Percentiles rank a stretch among this genome's conserved stretches.
phyloP scores from a whole-genome alignment of 2,888 invertebrate genomes.

The Eupithecia pulchellata region DNA sequence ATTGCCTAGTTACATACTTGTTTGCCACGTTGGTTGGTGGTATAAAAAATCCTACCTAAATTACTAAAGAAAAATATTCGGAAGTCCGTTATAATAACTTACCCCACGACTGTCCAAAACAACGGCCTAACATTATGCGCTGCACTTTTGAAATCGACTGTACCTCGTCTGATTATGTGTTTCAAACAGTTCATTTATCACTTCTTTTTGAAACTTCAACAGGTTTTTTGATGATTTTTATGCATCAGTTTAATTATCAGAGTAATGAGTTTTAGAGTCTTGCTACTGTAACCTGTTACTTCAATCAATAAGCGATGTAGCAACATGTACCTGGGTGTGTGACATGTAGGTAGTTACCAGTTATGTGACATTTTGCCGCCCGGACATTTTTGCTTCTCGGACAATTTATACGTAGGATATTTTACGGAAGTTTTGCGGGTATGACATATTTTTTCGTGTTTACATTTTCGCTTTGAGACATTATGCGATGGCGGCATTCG shows the following conservation, averaged over 20 bases:
- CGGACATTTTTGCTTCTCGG: neutral
- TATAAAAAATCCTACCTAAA: neutral
- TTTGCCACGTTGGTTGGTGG: too few species aligned
- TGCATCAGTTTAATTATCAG: slow-evolving; percentile 20
- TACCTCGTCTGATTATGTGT: slow-evolving; percentile 35
- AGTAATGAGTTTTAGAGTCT: slow-evolving; percentile 14
- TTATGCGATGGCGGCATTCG: neutral
- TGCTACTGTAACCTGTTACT: slow-evolving; percentile 7
- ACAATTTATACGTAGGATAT: neutral
- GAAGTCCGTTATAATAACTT: neutral
- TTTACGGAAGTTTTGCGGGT: neutral
- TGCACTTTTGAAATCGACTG: slow-evolving; percentile 26
- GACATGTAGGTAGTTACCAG: neutral
- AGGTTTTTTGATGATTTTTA: slow-evolving; percentile 31
- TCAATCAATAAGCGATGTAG: slow-evolving; percentile 1
- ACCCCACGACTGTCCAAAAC: slow-evolving; percentile 11
- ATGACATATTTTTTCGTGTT: neutral
- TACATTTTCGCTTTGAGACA: neutral
- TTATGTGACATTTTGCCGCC: neutral
- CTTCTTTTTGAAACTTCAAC: slow-evolving; percentile 37
- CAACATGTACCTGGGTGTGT: neutral
- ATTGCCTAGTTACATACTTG: too few species aligned
- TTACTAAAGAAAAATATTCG: neutral
- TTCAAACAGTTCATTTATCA: slow-evolving; percentile 46
- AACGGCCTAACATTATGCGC: slow-evolving; percentile 1